Base-by-base conservation (phyloP, 2,113 vertebrate species). In the Sinocyclocheilus anophthalmus region DNA sequence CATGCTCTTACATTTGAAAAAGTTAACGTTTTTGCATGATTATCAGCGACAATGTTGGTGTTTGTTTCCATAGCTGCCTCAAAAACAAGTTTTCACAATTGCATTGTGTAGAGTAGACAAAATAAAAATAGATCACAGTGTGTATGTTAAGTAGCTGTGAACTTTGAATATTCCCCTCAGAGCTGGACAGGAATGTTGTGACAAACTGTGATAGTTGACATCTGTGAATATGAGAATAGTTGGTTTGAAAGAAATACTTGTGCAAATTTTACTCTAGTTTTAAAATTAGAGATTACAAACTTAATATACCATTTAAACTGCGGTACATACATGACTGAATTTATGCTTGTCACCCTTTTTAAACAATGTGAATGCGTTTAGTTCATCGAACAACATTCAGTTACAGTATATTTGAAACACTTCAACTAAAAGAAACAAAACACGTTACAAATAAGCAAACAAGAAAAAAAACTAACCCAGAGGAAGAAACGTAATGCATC, bases 401-500 rank as follows among this genome's bases (percentile, higher is more conserved):
- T 61, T 5, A 61, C 57, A 3, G 7, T 61, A 30, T 6, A 57
- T 53, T 30, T 53, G 6, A 57, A 72, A 12, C 11, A n/a, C 70
- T n/a, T 73, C 3, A 5, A 42, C 20, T 75, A 65, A 65, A 48
- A 65, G 37, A 16, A 14, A 63, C 33, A 18, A 3, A 24, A 39
- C 16, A n/a, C n/a, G 5, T 45, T 12, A 83, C 53, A 73, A 67
- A 30, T 45, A 33, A 13, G 12, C 5, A 26, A 0, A 65, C 13
- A 59, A 75, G 18, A 37, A 30, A 50, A 65, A 8, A 1, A 59
- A 85, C 87, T 85, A 20, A 88, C 84, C 84, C 80, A 88, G 7
- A 88, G 84, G 67, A 88, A 88, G 76, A 86, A 86, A 45, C 33
- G 85, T 24, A 88, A 22, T 20, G 76, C 76, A 45, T 86, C 85